These are phyloP conservation scores for Astyanax mexicanus DNA, from an alignment of 2,797 vertebrate species.

Conservation along the genomic window DNA sequence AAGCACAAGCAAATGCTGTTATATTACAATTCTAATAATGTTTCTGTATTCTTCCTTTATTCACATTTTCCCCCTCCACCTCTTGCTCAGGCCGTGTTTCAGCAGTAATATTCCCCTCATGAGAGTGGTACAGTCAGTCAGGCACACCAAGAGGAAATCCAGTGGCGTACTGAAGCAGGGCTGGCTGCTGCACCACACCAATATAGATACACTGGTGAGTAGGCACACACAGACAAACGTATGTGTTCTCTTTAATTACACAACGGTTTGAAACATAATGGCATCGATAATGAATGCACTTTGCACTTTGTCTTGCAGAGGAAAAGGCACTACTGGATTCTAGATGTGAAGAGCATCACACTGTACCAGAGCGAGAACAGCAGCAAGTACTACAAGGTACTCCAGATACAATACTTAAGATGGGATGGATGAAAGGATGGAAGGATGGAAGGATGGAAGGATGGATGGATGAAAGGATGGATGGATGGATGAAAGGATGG, in stretches of 20 bases:
- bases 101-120: slow-evolving; percentile 82
- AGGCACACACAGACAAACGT: background rate
- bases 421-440: no score
- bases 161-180: slow-evolving; percentile 73
- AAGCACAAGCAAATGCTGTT: background rate
- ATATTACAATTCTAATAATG: background rate
- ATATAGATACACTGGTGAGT: slow-evolving; percentile 75
- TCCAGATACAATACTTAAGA: no score
- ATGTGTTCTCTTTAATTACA: background rate
- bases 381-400: slow-evolving; percentile 81
- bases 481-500: no score
- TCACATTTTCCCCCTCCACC: background rate
- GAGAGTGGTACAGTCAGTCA: slow-evolving; percentile 80
- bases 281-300: background rate
- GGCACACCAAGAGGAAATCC: slow-evolving; percentile 72
- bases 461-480: no score
- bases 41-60: background rate
- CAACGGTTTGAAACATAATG: background rate
- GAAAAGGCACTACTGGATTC: slow-evolving; percentile 82
- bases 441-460: no score
- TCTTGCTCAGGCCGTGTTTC: slow-evolving; percentile 71
- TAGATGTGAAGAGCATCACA: slow-evolving; percentile 79
- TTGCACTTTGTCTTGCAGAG: slow-evolving; percentile 72
- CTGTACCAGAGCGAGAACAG: slow-evolving; percentile 78
- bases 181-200: slow-evolving; percentile 79